Evolutionary conservation across 2,797 vertebrate genomes (phyloP).

Genomic region (Sebastes taczanowskii): DNA sequence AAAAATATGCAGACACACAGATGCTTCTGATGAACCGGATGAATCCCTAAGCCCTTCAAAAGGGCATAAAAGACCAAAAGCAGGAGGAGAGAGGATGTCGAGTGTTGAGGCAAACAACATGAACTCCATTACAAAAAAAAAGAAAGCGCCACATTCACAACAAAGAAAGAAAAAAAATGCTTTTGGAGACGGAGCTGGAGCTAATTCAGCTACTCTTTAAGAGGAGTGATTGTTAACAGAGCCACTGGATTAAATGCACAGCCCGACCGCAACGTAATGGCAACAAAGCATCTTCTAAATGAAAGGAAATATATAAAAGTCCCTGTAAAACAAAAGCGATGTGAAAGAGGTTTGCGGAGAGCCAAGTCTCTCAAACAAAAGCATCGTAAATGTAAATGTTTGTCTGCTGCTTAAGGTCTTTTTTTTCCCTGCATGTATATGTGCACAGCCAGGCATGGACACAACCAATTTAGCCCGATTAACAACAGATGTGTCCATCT

Average conservation of each 20-base stretch:
- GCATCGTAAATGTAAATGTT: conserved; percentile 72
- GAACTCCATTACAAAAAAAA: conserved; percentile 67
- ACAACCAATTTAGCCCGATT: conserved; percentile 72
- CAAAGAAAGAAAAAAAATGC: conserved; percentile 52
- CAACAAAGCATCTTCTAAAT: conserved; percentile 73
- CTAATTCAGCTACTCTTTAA: conserved; percentile 59
- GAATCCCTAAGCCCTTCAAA: conserved; percentile 7
- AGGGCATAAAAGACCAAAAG: conserved; percentile 2
- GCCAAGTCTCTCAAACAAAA: conserved; percentile 63
- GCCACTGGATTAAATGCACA: conserved; percentile 70
- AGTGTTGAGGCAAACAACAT: conserved; percentile 65
- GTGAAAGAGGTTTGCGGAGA: conserved; percentile 51
- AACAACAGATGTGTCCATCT: conserved; percentile 80
- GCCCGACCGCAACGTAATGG: conserved; percentile 65
- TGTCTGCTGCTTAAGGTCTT: conserved; percentile 62
- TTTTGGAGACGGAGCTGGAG: conserved; percentile 57
- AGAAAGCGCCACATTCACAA: conserved; percentile 71
- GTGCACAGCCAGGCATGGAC: conserved; percentile 64
- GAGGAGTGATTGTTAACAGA: conserved; percentile 76
- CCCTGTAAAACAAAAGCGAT: conserved; percentile 64
- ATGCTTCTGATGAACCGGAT: conserved; percentile 23
- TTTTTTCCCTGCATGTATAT: conserved; percentile 42
- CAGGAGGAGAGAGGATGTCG: conserved; percentile 6
- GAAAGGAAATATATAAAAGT: conserved; percentile 71
- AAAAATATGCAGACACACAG: conserved; percentile 7